Conservation (phyloP, 2,113 vertebrate genomes). For the Chaetodon auriga region DNA sequence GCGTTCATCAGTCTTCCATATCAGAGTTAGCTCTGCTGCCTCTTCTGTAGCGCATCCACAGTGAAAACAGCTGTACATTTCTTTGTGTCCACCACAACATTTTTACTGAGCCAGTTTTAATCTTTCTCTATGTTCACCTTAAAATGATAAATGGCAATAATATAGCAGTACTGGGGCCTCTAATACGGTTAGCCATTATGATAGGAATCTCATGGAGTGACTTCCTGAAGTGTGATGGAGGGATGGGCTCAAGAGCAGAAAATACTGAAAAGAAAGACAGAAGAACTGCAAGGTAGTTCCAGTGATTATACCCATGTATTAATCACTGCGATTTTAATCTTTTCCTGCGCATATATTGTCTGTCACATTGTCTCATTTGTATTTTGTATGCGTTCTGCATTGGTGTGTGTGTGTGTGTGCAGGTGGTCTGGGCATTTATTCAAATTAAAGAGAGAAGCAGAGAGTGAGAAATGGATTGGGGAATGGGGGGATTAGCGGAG, state of each 20-base stretch:
- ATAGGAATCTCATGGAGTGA: background rate
- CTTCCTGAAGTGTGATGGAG: constrained; percentile 5
- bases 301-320: constrained; percentile 17
- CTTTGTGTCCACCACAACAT: constrained; percentile 6
- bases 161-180: background rate
- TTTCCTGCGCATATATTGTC: background rate
- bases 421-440: constrained; percentile 42
- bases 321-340: background rate
- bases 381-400: constrained; percentile 1
- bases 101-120: constrained; percentile 1
- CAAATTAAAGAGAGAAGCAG: constrained; percentile 11
- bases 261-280: background rate
- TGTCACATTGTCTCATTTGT: constrained; percentile 6
- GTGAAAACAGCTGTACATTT: background rate
- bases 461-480: constrained; percentile 34
- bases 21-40: background rate
- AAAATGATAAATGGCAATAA: constrained; percentile 2
- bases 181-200: background rate
- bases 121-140: background rate
- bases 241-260: background rate
- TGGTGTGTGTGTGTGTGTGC: background rate
- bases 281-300: background rate
- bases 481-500: constrained; percentile 53
- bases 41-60: background rate
- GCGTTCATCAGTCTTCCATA: background rate